These are phyloP conservation scores for Nibea coibor DNA, from an alignment of 2,113 vertebrate genomes.

Conservation along the genomic window DNA sequence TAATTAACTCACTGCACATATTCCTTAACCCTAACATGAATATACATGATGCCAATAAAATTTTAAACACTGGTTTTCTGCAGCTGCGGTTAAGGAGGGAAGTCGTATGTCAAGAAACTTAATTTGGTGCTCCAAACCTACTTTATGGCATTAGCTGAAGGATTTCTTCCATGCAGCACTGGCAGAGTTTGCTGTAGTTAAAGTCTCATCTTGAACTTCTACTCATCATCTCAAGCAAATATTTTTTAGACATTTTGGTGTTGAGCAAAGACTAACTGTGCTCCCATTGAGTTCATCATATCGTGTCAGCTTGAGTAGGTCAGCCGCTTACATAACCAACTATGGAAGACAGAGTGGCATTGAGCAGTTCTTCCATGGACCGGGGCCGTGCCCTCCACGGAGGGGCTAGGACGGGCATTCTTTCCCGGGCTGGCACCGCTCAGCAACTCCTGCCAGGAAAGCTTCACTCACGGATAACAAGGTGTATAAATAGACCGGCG, in stretches of 20 bases:
- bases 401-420: conserved; percentile 55
- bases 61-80: not conserved
- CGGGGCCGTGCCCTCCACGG: conserved; percentile 19
- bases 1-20: not conserved
- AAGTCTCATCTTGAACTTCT: not conserved
- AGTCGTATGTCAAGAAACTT: not conserved
- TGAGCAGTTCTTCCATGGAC: conserved; percentile 50
- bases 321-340: conserved; percentile 53
- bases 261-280: not conserved
- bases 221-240: not conserved
- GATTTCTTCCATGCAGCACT: not conserved
- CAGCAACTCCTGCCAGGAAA: conserved; percentile 82
- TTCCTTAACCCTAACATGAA: not conserved
- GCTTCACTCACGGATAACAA: conserved; percentile 86
- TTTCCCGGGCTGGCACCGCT: conserved; percentile 59
- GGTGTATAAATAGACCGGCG: conserved; percentile 86
- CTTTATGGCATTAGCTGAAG: not conserved
- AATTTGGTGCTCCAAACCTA: not conserved
- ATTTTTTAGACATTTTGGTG: not conserved
- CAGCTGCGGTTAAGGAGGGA: not conserved
- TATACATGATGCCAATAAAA: not conserved
- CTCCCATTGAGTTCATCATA: conserved; percentile 1
- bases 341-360: conserved; percentile 42
- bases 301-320: conserved; percentile 42
- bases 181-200: not conserved